Conservation (phyloP, 2,113 vertebrate species). For the Hypanus sabinus region DNA sequence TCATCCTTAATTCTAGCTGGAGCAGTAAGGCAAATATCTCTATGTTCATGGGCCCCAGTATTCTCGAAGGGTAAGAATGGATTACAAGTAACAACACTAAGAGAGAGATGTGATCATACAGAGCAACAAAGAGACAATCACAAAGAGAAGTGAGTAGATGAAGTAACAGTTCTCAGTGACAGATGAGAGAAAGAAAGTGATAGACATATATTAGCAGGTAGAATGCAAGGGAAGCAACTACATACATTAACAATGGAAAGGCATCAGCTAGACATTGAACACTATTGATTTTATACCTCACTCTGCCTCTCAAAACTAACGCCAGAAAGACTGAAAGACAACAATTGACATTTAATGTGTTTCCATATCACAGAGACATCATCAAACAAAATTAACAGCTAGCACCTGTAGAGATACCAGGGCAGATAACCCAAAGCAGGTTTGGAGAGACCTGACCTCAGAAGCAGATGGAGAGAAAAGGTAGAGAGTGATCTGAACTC, state of each 20-base stretch:
- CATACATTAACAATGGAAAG: not conserved
- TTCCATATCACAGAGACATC: not conserved
- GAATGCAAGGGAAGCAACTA: not conserved
- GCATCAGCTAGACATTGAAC: not conserved
- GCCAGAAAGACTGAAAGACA: not conserved
- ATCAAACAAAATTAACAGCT: not conserved
- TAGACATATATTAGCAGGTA: not conserved
- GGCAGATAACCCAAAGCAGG: not conserved
- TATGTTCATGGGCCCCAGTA: not conserved
- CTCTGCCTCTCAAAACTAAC: not conserved
- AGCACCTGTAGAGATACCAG: too few relatives aligned
- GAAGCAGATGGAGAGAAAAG: not conserved
- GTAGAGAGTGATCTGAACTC: too few relatives aligned
- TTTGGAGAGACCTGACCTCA: not conserved
- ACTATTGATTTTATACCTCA: not conserved
- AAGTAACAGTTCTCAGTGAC: too few relatives aligned
- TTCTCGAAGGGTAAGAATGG: not conserved
- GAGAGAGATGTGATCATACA: not conserved
- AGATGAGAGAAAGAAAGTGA: not conserved
- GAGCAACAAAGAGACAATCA: not conserved
- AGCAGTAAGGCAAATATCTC: not conserved
- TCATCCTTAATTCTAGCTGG: not conserved
- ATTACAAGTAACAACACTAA: not conserved
- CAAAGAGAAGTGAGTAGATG: not conserved
- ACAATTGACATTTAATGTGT: not conserved